A percentile compares a stretch with the other conserved stretches of the same genome.
Evolutionary conservation across 2,888 invertebrate species (phyloP).

Genomic region (Heteromurus nitidus): DNA sequence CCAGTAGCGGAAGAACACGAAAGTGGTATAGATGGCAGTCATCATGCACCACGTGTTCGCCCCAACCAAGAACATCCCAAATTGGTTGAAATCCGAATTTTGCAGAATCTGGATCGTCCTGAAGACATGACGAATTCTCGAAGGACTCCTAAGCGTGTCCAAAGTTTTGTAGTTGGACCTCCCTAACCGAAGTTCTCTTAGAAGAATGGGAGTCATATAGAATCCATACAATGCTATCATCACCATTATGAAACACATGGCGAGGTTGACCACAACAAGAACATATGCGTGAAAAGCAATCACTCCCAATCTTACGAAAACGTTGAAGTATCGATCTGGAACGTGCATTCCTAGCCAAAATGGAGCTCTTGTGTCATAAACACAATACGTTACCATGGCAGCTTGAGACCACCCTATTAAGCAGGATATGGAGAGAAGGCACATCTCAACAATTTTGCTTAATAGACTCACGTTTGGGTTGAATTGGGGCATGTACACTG

Average conservation of each 20-base stretch:
- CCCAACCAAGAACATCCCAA: neutral
- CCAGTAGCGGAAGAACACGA: conserved; percentile 4
- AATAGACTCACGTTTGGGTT: neutral
- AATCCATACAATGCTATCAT: neutral
- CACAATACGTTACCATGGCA: neutral
- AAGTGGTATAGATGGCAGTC: neutral
- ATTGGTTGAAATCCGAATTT: neutral
- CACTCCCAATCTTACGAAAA: neutral
- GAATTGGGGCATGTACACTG: neutral
- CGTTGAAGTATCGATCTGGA: neutral
- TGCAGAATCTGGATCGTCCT: neutral
- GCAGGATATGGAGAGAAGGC: no score
- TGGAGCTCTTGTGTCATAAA: neutral
- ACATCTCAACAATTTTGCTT: no score
- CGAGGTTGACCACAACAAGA: neutral
- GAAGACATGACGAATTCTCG: neutral
- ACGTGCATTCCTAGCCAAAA: neutral
- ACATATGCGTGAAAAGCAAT: neutral
- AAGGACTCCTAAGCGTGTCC: neutral
- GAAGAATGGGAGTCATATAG: neutral
- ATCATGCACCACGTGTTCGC: neutral
- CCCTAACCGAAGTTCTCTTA: neutral
- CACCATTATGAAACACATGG: neutral
- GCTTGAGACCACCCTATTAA: neutral
- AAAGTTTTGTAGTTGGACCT: neutral